Percentiles rank a stretch among this genome's conserved stretches.
phyloP scores from a whole-genome alignment of 2,797 vertebrate genomes.

The Bovichtus variegatus region DNA sequence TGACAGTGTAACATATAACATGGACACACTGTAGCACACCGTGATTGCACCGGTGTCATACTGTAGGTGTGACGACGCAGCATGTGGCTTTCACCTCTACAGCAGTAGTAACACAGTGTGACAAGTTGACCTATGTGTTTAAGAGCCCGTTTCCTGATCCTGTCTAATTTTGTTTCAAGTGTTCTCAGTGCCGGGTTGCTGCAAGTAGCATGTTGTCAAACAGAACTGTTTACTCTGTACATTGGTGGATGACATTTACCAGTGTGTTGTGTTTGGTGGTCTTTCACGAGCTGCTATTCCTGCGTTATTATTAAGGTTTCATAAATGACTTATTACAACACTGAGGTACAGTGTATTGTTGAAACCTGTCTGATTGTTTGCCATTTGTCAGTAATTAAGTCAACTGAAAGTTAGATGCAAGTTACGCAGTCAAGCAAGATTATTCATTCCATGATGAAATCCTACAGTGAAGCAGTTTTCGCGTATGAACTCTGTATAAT shows the following conservation, averaged over 20 bases:
- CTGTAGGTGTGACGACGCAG: neutral
- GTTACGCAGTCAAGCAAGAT: neutral
- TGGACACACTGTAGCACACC: neutral
- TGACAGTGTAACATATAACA: slow-evolving; percentile 10
- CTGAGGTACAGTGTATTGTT: neutral
- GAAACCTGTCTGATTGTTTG: neutral
- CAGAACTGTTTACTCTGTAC: slow-evolving; percentile 46
- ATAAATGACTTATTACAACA: neutral
- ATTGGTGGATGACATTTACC: slow-evolving; percentile 34
- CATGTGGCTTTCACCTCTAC: slow-evolving; percentile 32
- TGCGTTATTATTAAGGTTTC: neutral
- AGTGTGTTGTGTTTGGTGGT: slow-evolving; percentile 38
- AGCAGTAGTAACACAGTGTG: slow-evolving; percentile 62
- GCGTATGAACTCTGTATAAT: too few species aligned
- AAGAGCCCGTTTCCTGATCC: slow-evolving; percentile 68
- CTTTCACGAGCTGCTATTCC: slow-evolving; percentile 3
- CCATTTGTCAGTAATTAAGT: slow-evolving; percentile 5
- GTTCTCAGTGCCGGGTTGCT: slow-evolving; percentile 43
- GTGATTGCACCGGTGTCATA: slow-evolving; percentile 9
- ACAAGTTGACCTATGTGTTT: slow-evolving; percentile 71
- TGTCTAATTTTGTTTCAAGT: slow-evolving; percentile 63
- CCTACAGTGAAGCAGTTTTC: too few species aligned
- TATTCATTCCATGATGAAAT: slow-evolving; percentile 9
- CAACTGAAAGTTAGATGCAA: neutral
- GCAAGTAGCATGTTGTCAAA: slow-evolving; percentile 50